Evolutionary conservation across 2,797 vertebrate species (phyloP).

Genomic region (Otolemur crassicaudatus): DNA sequence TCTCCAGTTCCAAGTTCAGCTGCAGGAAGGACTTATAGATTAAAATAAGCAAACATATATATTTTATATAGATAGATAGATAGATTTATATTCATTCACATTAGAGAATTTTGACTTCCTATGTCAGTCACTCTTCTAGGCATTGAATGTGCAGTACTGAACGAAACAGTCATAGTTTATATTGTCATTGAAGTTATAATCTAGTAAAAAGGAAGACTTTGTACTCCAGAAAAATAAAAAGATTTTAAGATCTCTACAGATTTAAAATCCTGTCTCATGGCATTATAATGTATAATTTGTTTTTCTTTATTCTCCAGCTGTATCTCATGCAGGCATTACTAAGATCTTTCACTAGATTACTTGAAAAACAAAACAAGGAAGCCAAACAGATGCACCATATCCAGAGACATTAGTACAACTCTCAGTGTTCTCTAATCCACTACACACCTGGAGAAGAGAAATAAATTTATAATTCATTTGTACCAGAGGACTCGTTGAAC

Average conservation of each 20-base stretch:
- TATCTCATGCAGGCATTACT: background rate
- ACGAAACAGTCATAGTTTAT: background rate
- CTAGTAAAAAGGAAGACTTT: background rate
- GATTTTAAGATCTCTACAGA: background rate
- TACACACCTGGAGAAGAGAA: background rate
- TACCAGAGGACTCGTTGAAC: background rate
- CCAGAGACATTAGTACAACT: background rate
- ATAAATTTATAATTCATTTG: background rate
- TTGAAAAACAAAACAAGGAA: conserved; percentile 32
- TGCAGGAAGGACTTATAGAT: background rate
- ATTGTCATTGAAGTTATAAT: background rate
- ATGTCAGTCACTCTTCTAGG: background rate
- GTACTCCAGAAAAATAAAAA: background rate
- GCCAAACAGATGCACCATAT: background rate
- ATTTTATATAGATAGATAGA: too few relatives aligned
- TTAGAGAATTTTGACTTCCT: background rate
- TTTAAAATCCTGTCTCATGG: background rate
- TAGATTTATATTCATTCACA: background rate
- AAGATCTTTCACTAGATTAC: background rate
- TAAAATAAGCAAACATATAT: background rate
- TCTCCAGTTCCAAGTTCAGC: background rate
- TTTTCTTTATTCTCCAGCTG: background rate
- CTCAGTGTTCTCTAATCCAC: background rate
- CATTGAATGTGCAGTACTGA: background rate
- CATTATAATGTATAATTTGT: background rate